These are phyloP conservation scores for Polyommatus icarus DNA, from an alignment of 2,888 invertebrate genomes.

Conservation along the genomic window DNA sequence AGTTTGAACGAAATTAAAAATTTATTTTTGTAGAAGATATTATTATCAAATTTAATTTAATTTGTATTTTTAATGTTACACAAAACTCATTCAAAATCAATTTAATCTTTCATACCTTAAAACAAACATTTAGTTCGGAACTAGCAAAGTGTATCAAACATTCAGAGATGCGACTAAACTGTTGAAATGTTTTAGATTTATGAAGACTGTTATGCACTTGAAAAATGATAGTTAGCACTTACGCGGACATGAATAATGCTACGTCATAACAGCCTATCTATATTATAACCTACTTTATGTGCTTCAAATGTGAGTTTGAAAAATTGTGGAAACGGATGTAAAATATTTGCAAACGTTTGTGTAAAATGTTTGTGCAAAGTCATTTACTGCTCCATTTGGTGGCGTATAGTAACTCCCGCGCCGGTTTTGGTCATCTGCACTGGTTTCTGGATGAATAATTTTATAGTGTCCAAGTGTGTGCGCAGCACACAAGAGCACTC, in stretches of 20 bases:
- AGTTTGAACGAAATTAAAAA: too few relatives aligned
- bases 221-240: conserved; percentile 37
- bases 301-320: not conserved
- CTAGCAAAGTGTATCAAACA: conserved; percentile 39
- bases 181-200: conserved; percentile 43
- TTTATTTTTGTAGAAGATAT: too few relatives aligned
- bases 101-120: not conserved
- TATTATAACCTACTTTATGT: conserved; percentile 34
- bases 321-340: conserved; percentile 6
- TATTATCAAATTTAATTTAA: too few relatives aligned
- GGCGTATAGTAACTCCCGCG: not conserved
- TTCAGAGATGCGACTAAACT: conserved; percentile 42
- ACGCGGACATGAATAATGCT: conserved; percentile 37
- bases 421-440: too few relatives aligned
- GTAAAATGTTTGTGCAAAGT: not conserved
- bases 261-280: conserved; percentile 36
- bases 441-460: too few relatives aligned
- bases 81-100: not conserved
- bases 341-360: not conserved
- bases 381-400: not conserved
- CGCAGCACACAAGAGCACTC: too few relatives aligned
- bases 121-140: not conserved
- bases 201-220: conserved; percentile 34
- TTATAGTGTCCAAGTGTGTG: too few relatives aligned
- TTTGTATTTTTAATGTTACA: not conserved